Evolutionary conservation across 2,797 vertebrate species (phyloP).

Genomic region (Tympanoctomys barrerae): DNA sequence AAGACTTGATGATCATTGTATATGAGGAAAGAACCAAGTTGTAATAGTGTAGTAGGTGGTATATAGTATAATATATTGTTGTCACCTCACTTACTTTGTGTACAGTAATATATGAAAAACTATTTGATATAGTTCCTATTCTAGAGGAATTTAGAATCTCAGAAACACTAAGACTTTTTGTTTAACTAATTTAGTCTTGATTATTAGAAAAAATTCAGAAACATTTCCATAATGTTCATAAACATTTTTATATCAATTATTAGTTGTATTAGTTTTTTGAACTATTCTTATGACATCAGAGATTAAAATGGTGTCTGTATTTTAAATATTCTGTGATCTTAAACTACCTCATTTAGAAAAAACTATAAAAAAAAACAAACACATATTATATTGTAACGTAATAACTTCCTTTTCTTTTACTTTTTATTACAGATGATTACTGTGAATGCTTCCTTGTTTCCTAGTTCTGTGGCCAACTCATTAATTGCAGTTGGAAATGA

Average conservation of each 20-base stretch:
- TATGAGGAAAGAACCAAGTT: not conserved
- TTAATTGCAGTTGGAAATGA: slow-evolving; percentile 98
- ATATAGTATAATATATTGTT: not conserved
- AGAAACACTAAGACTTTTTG: slow-evolving; percentile 32
- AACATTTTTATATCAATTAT: slow-evolving; percentile 45
- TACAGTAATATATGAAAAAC: not conserved
- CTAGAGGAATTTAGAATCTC: not conserved
- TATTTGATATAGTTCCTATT: not conserved
- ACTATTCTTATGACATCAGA: slow-evolving; percentile 1
- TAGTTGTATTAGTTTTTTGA: slow-evolving; percentile 21
- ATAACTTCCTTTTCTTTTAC: slow-evolving; percentile 68
- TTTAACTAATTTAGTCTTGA: slow-evolving; percentile 28
- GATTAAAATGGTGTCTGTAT: slow-evolving; percentile 36
- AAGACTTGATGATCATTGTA: not conserved
- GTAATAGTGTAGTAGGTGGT: not conserved
- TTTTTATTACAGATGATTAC: slow-evolving; percentile 96
- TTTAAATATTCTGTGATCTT: slow-evolving; percentile 30
- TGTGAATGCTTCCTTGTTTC: slow-evolving; percentile 98
- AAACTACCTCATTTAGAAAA: not conserved
- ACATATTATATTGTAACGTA: not conserved
- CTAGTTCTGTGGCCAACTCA: slow-evolving; percentile 97
- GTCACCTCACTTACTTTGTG: not conserved
- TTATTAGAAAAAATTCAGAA: not conserved
- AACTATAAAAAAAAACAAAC: not conserved
- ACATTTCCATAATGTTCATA: not conserved